Conservation (phyloP, 2,888 invertebrate genomes). For the Cerceris ruficornis region DNA sequence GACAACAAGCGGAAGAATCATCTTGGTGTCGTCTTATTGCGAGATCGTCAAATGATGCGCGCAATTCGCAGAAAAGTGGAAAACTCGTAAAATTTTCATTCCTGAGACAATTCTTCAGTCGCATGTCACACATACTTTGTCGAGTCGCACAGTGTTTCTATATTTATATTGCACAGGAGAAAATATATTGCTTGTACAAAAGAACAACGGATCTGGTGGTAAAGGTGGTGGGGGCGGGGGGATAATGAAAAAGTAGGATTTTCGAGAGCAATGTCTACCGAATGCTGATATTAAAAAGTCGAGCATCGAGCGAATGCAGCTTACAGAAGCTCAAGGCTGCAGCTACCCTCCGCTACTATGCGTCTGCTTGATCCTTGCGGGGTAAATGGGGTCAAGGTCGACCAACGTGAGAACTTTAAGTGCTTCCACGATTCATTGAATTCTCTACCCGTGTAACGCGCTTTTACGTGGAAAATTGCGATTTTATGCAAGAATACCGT, state of each 20-base stretch:
- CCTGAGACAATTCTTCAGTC: neutral
- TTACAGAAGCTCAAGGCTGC: constrained; percentile 58
- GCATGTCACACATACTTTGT: neutral
- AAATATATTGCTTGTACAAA: neutral
- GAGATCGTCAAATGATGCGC: no score
- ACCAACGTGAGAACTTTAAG: constrained; percentile 63
- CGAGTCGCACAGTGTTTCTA: neutral
- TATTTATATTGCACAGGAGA: neutral
- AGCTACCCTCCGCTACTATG: constrained; percentile 45
- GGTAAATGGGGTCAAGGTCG: constrained; percentile 71
- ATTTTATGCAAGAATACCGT: constrained; percentile 41
- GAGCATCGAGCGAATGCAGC: constrained; percentile 48
- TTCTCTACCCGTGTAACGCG: constrained; percentile 9
- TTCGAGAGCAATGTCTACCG: constrained; percentile 44
- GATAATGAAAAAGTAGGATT: constrained; percentile 21
- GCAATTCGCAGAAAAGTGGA: no score
- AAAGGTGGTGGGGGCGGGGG: constrained; percentile 8
- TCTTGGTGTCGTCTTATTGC: no score
- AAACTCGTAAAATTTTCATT: no score
- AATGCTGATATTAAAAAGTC: constrained; percentile 38
- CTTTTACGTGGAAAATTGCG: constrained; percentile 5
- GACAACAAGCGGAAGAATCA: no score
- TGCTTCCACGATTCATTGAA: constrained; percentile 69
- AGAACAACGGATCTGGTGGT: constrained; percentile 32
- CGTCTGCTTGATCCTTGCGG: constrained; percentile 49